These are phyloP conservation scores for Drosophila tripunctata DNA, from an alignment of 2,888 invertebrate genomes.

Conservation along the genomic window DNA sequence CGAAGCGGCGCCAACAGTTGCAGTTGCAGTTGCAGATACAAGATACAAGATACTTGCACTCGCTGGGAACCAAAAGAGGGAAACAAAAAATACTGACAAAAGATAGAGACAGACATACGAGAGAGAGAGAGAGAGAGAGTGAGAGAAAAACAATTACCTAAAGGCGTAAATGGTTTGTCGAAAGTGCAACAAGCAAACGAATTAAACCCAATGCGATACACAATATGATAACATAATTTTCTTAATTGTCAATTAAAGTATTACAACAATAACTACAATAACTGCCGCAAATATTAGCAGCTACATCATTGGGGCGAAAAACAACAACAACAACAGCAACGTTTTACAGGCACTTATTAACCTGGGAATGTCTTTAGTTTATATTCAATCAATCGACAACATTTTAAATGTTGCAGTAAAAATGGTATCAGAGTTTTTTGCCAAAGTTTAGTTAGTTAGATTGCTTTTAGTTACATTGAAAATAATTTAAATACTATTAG, in stretches of 20 bases:
- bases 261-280: constrained; percentile 26
- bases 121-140: background rate
- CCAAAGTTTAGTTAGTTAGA: no score
- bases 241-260: constrained; percentile 57
- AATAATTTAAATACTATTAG: no score
- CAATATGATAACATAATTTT: constrained; percentile 47
- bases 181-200: constrained; percentile 36
- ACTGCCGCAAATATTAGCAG: no score
- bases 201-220: constrained; percentile 30
- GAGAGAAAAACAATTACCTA: constrained; percentile 37
- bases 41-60: constrained; percentile 5
- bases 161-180: constrained; percentile 43
- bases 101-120: no score
- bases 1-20: background rate
- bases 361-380: constrained; percentile 2
- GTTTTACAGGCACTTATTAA: background rate
- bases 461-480: no score
- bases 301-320: background rate
- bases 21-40: constrained; percentile 6
- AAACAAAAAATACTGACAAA: no score
- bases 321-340: background rate
- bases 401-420: background rate
- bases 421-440: no score
- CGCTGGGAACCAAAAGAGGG: no score
- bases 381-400: no score